Conservation (phyloP, 2,113 vertebrate genomes). For the Pseudorectes ferrugineus region DNA sequence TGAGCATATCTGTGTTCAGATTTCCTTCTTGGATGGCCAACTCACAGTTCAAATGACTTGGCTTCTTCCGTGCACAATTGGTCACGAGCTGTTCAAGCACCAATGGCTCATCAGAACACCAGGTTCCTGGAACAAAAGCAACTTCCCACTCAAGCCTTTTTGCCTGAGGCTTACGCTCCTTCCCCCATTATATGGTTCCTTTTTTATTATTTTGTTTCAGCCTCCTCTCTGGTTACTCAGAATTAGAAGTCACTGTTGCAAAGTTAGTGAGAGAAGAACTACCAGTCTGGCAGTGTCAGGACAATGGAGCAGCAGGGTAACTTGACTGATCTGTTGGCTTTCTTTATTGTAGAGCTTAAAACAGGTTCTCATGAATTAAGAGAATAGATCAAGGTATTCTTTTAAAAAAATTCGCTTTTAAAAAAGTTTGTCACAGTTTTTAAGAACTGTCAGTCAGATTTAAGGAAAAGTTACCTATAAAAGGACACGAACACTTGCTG, state of each 20-base stretch:
- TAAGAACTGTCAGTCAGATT: not conserved
- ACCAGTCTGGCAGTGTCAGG: not conserved
- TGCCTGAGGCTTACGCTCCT: not conserved
- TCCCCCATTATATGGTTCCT: not conserved
- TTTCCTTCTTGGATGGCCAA: not conserved
- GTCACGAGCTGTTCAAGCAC: not conserved
- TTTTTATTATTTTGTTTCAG: not conserved
- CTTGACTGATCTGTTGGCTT: not conserved
- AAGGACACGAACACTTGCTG: not conserved
- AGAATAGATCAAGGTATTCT: not conserved
- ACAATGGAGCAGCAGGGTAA: not conserved
- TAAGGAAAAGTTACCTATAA: not conserved
- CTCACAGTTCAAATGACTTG: not conserved
- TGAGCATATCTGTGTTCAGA: rapidly evolving
- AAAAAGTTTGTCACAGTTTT: not conserved
- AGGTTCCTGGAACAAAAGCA: not conserved
- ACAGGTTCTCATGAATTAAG: not conserved
- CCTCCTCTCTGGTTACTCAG: not conserved
- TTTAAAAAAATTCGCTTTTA: not conserved
- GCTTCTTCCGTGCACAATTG: not conserved
- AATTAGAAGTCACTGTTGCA: not conserved
- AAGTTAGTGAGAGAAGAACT: not conserved
- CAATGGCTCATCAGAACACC: not conserved
- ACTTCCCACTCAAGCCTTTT: not conserved
- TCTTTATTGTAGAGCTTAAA: not conserved